A percentile compares a stretch with the other conserved stretches of the same genome.
These are phyloP conservation scores for Steatocranus sp. DNA, from an alignment of 2,797 vertebrate genomes.

Conservation along the genomic window DNA sequence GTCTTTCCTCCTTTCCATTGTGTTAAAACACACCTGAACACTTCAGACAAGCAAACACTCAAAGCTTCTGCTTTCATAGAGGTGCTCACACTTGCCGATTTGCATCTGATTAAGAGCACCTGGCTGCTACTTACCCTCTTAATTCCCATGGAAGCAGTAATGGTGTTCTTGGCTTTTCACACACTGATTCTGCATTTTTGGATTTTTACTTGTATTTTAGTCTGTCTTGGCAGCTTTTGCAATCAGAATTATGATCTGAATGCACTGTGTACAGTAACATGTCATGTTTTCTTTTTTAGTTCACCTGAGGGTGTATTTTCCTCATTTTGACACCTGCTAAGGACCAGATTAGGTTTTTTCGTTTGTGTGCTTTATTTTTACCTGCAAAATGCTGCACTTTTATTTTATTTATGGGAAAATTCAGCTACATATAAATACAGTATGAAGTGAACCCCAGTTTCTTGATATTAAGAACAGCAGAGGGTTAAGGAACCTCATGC, in stretches of 20 bases:
- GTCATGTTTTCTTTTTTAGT: not conserved
- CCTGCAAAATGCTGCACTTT: not conserved
- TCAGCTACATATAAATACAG: not conserved
- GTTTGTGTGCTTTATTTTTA: accelerated
- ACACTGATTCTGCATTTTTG: not conserved
- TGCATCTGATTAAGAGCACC: not conserved
- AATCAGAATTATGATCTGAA: not conserved
- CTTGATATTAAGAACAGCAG: not conserved
- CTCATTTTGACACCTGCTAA: not conserved
- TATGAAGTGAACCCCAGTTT: not conserved
- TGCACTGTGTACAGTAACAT: not conserved
- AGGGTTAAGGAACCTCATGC: slow-evolving; percentile 30
- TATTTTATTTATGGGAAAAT: accelerated
- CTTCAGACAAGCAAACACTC: not conserved
- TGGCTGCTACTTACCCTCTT: not conserved
- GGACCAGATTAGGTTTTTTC: not conserved
- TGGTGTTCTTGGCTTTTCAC: not conserved
- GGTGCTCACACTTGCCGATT: not conserved
- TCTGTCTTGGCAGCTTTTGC: accelerated
- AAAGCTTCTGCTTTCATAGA: not conserved
- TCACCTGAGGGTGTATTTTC: not conserved
- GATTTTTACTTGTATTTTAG: accelerated
- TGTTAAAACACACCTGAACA: not conserved
- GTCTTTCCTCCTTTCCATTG: not conserved
- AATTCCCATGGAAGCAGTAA: accelerated